Conservation (phyloP, 2,113 vertebrate species). For the Xenopus laevis region DNA sequence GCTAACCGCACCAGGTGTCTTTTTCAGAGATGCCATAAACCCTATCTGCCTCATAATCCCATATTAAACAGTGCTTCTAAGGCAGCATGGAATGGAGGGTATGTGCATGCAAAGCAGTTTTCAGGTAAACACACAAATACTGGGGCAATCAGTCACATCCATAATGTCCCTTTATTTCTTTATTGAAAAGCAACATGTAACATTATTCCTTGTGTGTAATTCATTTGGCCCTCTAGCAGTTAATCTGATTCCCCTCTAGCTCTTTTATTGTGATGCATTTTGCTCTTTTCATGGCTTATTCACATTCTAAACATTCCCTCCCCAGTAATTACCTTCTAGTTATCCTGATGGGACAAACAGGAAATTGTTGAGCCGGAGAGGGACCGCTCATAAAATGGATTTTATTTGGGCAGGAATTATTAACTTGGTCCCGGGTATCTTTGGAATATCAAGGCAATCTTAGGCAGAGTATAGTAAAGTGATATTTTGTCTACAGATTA, state of each 20-base stretch:
- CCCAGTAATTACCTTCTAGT: slow-evolving; percentile 28
- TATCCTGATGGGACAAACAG: slow-evolving; percentile 32
- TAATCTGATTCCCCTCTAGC: slow-evolving; percentile 6
- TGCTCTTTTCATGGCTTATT: slow-evolving; percentile 40
- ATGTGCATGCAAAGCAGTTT: neutral
- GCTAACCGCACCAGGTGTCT: too few species aligned
- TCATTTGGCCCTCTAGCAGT: neutral
- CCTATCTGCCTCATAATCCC: too few species aligned
- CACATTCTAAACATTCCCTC: slow-evolving; percentile 40
- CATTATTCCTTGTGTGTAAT: neutral
- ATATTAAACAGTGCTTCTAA: too few species aligned
- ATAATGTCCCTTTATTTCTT: neutral
- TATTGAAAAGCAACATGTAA: neutral
- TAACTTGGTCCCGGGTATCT: slow-evolving; percentile 2
- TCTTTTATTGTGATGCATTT: slow-evolving; percentile 13
- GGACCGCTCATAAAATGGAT: slow-evolving; percentile 15
- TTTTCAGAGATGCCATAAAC: too few species aligned
- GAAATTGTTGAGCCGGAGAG: slow-evolving; percentile 27
- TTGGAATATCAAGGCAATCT: neutral
- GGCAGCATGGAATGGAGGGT: too few species aligned
- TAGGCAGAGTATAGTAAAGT: neutral
- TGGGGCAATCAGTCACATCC: neutral
- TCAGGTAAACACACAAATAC: neutral
- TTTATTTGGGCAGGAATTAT: neutral
- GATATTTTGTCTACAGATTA: too few species aligned